Conservation (phyloP, 2,888 invertebrate genomes). For the Stenoptilia bipunctidactyla region DNA sequence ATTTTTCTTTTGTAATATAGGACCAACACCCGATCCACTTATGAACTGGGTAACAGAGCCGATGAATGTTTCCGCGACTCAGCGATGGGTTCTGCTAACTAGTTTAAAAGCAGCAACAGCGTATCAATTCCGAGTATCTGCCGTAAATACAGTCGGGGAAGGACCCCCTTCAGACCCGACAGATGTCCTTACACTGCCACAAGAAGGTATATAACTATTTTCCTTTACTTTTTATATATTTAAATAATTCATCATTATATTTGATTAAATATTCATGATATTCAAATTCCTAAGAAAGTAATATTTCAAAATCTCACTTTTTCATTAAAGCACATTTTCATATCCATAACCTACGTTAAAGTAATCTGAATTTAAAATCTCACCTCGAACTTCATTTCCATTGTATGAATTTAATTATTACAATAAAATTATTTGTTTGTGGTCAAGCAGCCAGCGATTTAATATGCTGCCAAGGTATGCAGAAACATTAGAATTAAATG, state of each 20-base stretch:
- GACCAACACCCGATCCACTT: conserved; percentile 86
- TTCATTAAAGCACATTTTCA: no score
- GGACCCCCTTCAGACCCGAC: conserved; percentile 92
- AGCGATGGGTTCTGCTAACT: conserved; percentile 83
- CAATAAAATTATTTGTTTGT: conserved; percentile 51
- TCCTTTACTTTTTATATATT: not conserved
- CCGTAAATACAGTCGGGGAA: conserved; percentile 96
- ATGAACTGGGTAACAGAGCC: conserved; percentile 91
- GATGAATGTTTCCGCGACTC: conserved; percentile 85
- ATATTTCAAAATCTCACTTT: no score
- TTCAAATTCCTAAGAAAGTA: no score
- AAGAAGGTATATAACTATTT: conserved; percentile 86
- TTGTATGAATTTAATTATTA: conserved; percentile 5
- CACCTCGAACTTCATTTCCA: no score
- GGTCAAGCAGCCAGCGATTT: conserved; percentile 66
- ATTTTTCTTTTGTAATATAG: conserved; percentile 43
- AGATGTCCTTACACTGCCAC: conserved; percentile 91
- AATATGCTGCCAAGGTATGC: conserved; percentile 72
- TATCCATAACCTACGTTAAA: no score
- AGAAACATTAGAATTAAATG: conserved; percentile 18
- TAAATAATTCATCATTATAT: no score
- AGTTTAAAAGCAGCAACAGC: conserved; percentile 94
- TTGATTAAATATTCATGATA: no score
- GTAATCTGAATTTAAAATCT: no score
- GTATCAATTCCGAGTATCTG: conserved; percentile 97